Evolutionary conservation across 2,797 vertebrate species (phyloP), one percentile per base, ranked within the genome.

Genomic region (Pteropus rufus): DNA sequence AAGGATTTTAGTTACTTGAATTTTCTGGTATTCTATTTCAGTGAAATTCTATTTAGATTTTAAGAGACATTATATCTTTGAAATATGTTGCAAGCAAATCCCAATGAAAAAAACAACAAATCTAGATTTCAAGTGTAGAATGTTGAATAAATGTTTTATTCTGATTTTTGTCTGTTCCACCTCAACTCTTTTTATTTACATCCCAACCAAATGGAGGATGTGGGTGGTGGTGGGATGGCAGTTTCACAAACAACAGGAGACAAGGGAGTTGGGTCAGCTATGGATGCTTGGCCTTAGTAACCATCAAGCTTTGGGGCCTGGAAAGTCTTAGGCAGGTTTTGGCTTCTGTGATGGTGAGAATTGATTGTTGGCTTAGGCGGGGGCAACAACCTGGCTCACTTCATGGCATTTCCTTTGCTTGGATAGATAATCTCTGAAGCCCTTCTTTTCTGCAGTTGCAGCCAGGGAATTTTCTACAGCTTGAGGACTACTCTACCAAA

Each of bases 11-110:
- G 52, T 89, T 31, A 41, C 36, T 89, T 88, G 24, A 69, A 77
- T 87, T 85, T 81, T 36, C 76, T 95, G 76, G 21, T 88, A 70
- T 89, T 88, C 18, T 83, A 69, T 26, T 95, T 86, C 62, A 65
- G 49, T 70, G 16, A 81, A 85, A 93, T 86, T 62, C 67, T 72
- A 46, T 58, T 67, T 96, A 87, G 44, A 60, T 77, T 89, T 89
- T 89, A 67, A 79, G 91, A 62, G 49, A n/a, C 4, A 60, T 34
- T 56, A 14, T 62, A 46, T 75, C 3, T 67, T 73, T 79, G 49
- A 93, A 91, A 39, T 82, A 49, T 52, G 39, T 79, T 92, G 18
- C 54, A 79, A 67, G 83, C 36, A 73, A 95, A 81, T 95, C 44
- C 26, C 52, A 75, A 18, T 69, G 46, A 64, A 86, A 87, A 81